phyloP scores from a whole-genome alignment of 2,888 invertebrate species.

The Perithous albicinctus region DNA sequence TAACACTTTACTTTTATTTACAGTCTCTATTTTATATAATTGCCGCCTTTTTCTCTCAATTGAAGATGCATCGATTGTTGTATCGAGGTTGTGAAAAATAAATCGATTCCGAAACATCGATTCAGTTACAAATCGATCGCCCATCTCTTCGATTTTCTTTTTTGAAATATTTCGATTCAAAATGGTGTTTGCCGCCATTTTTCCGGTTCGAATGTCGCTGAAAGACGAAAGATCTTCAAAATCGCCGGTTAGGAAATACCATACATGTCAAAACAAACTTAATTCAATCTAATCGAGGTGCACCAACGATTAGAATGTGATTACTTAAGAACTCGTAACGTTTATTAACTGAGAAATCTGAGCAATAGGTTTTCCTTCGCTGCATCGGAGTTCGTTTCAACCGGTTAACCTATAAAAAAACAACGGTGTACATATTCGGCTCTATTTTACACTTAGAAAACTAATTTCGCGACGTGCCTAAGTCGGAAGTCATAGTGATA shows the following conservation, averaged over 20 bases:
- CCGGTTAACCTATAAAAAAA: slow-evolving; percentile 25
- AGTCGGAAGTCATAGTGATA: neutral
- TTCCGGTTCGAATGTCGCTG: neutral
- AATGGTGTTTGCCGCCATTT: slow-evolving; percentile 4
- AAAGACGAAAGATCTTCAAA: neutral
- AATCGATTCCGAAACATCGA: too few species aligned
- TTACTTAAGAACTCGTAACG: neutral
- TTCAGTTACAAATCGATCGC: too few species aligned
- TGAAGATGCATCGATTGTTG: too few species aligned
- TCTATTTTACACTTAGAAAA: neutral
- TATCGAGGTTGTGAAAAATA: too few species aligned
- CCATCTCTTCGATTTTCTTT: neutral
- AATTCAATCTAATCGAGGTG: neutral
- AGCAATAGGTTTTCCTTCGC: too few species aligned
- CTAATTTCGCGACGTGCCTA: neutral
- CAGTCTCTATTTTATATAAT: too few species aligned
- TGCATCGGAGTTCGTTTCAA: neutral
- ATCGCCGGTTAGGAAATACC: slow-evolving; percentile 1
- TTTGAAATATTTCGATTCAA: neutral
- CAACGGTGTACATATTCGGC: neutral
- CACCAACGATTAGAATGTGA: neutral
- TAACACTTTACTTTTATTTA: too few species aligned
- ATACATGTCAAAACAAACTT: neutral
- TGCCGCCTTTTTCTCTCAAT: too few species aligned
- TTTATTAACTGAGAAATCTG: neutral